Conservation (phyloP, 2,797 vertebrate species). For the Microtus agrestis region DNA sequence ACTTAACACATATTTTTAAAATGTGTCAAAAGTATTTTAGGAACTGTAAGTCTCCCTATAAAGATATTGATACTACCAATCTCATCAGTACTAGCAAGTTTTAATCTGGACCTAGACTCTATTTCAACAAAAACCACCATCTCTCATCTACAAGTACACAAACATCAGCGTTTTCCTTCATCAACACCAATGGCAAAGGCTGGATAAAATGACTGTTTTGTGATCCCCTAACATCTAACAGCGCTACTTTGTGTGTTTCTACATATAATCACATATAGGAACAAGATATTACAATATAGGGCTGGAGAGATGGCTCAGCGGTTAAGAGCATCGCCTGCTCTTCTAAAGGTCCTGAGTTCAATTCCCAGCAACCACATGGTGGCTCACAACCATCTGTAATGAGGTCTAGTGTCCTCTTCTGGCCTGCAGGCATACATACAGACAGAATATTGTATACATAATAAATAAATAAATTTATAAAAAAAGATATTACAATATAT, state of each 20-base stretch:
- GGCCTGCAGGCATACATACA: no score
- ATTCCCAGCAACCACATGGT: no score
- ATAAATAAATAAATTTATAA: no score
- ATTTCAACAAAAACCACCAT: background rate
- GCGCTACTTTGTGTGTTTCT: constrained; percentile 1
- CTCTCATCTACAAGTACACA: background rate
- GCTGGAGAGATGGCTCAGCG: no score
- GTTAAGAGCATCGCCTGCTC: no score
- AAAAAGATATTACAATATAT: background rate
- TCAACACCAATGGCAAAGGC: background rate
- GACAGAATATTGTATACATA: no score
- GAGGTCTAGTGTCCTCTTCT: no score
- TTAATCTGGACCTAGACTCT: background rate
- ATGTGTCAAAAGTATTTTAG: constrained; percentile 24
- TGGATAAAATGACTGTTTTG: background rate
- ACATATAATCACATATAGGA: background rate
- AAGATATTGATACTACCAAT: constrained; percentile 17
- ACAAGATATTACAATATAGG: background rate
- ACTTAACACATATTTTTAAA: constrained; percentile 38
- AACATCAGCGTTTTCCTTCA: background rate
- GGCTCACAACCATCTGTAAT: no score
- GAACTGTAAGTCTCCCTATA: constrained; percentile 25
- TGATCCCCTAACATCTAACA: constrained; percentile 32
- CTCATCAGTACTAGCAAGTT: background rate
- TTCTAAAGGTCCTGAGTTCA: no score